Percentiles rank a stretch among this genome's conserved stretches.
Conservation (phyloP, 2,113 vertebrate species). For the Sciurus niger region DNA sequence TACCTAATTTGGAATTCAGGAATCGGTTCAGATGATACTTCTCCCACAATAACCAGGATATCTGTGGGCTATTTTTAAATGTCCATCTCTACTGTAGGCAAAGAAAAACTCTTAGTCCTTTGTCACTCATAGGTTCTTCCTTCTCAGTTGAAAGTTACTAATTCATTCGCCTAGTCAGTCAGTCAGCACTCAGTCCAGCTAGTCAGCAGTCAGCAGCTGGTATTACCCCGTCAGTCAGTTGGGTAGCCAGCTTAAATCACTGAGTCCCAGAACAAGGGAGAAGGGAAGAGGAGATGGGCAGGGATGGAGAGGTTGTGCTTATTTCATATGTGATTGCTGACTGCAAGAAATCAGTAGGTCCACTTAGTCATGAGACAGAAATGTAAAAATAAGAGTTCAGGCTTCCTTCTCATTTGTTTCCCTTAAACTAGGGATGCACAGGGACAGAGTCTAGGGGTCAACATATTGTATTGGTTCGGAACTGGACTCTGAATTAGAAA, state of each 20-base stretch:
- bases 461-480: not conserved
- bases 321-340: not conserved
- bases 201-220: not conserved
- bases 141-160: not conserved
- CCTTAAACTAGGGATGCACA: not conserved
- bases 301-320: not conserved
- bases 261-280: not conserved
- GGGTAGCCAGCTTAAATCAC: not conserved
- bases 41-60: conserved; percentile 66
- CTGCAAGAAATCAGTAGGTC: not conserved
- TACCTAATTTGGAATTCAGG: conserved; percentile 88
- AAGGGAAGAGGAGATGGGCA: not conserved
- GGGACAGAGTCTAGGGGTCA: not conserved
- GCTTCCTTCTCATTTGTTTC: not conserved
- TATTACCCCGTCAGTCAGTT: not conserved
- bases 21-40: conserved; percentile 88
- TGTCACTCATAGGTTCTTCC: not conserved
- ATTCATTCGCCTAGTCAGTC: not conserved
- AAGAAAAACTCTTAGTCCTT: conserved; percentile 21
- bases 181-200: not conserved
- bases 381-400: not conserved
- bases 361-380: not conserved
- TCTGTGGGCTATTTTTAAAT: conserved; percentile 85
- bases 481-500: not conserved
- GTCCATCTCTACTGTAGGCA: conserved; percentile 86